Percentiles rank a stretch among this genome's conserved stretches.
Conservation (phyloP, 2,797 vertebrate species). For the Pangasius macronema region DNA sequence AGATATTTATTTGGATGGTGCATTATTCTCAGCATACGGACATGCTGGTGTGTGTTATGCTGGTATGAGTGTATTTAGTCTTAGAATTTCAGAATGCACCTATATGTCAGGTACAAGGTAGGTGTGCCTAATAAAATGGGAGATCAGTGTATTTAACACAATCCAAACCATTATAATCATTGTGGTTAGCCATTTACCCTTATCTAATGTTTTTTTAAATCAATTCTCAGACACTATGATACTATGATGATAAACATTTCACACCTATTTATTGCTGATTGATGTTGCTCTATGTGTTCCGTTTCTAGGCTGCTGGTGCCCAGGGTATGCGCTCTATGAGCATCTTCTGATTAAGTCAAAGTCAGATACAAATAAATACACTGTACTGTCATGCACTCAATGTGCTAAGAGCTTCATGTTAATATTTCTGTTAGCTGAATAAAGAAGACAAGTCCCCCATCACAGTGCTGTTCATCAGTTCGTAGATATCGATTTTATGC, state of each 20-base stretch:
- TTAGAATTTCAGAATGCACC: neutral
- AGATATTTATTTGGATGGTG: neutral
- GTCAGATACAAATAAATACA: neutral
- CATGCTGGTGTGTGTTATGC: neutral
- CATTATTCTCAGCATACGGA: neutral
- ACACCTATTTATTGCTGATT: neutral
- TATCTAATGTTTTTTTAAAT: too few species aligned
- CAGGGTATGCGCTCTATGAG: neutral
- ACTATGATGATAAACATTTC: neutral
- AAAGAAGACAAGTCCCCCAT: neutral
- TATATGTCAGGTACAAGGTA: neutral
- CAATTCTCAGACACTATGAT: neutral
- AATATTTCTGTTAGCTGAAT: neutral
- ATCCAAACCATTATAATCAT: neutral
- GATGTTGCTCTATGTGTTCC: neutral
- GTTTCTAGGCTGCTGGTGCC: neutral
- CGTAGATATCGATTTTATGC: neutral
- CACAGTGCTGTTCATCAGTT: neutral
- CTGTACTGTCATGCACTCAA: neutral
- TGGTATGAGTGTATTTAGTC: neutral
- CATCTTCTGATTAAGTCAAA: neutral
- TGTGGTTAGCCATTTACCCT: neutral
- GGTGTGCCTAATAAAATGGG: neutral
- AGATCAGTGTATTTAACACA: neutral
- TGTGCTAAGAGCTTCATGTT: neutral